Evolutionary conservation across 2,113 vertebrate species (phyloP), one percentile per base, ranked within the genome.

Genomic region (Calyptommatus sinebrachiatus): DNA sequence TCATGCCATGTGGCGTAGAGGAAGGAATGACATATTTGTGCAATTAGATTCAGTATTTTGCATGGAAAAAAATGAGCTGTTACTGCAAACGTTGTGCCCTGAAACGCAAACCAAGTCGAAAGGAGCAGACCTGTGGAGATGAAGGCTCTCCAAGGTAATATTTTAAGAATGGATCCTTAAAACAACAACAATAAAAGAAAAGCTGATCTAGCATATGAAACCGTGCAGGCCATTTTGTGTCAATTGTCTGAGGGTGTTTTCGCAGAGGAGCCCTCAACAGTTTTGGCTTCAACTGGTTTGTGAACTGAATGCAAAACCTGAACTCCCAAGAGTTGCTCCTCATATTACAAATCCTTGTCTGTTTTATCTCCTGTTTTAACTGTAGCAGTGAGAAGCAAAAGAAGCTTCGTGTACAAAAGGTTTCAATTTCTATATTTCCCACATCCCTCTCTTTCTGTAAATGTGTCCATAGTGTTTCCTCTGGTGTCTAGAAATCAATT

Each of bases 21-120:
- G 83, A 88, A 89, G 85, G 85, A 83, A 88, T 85, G 85, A 87
- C 84, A 76, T 92, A 93, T 93, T 93, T 91, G 90, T 80, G 87
- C 91, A 92, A 92, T 93, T 92, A 93, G 90, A 84, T 78, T 88
- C 91, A 92, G 85, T 85, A 90, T 91, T 94, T 91, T 91, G 87
- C 82, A 91, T 88, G 86, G 65, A 90, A 92, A 92, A 50, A 91
- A 92, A 89, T 78, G 85, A 87, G 86, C 91, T 90, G 91, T 85
- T 78, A 88, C 79, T 83, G 89, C 88, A 91, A 93, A 92, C 35
- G 73, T 46, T 84, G 73, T 73, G 74, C 91, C 70, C 88, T 89
- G 85, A 84, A 80, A 79, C 9, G 72, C 86, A 79, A 71, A 65
- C 26, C 81, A 80, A 91, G 86, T 87, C 76, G 53, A 87, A 81